phyloP scores from a whole-genome alignment of 1,140 invertebrate species.

The Eriocheir sinensis region DNA sequence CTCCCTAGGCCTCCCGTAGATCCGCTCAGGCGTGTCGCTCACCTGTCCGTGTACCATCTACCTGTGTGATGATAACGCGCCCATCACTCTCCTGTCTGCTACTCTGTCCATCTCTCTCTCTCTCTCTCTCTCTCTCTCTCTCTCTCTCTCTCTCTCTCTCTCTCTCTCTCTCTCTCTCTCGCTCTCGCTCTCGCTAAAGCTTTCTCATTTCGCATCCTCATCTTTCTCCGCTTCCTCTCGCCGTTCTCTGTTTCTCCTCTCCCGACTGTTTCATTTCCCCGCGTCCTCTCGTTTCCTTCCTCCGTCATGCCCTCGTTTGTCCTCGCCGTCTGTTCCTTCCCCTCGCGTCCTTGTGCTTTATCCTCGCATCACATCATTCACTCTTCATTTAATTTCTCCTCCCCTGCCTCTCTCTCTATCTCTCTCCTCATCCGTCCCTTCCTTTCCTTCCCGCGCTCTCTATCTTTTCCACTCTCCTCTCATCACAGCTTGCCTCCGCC shows the following conservation, averaged over 20 bases:
- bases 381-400: slow-evolving; percentile 31
- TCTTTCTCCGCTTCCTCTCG: background rate
- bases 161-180: slow-evolving; percentile 11
- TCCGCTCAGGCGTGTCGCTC: too few species aligned
- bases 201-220: background rate
- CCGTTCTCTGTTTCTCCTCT: background rate
- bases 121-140: slow-evolving; percentile 49
- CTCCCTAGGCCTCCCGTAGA: too few species aligned
- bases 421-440: background rate
- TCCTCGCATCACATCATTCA: background rate
- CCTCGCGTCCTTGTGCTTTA: background rate
- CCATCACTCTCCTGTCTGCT: background rate
- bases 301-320: background rate
- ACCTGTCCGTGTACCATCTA: too few species aligned
- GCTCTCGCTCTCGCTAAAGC: background rate
- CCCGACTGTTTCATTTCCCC: background rate
- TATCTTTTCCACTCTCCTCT: too few species aligned
- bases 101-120: slow-evolving; percentile 39
- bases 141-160: slow-evolving; percentile 44
- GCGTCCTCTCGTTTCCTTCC: background rate
- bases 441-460: too few species aligned
- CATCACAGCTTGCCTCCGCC: background rate
- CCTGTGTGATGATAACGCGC: too few species aligned
- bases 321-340: background rate
- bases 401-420: background rate